A percentile compares a stretch with the other conserved stretches of the same genome.
Evolutionary conservation across 2,113 vertebrate species (phyloP).

Genomic region (Plecotus auritus): DNA sequence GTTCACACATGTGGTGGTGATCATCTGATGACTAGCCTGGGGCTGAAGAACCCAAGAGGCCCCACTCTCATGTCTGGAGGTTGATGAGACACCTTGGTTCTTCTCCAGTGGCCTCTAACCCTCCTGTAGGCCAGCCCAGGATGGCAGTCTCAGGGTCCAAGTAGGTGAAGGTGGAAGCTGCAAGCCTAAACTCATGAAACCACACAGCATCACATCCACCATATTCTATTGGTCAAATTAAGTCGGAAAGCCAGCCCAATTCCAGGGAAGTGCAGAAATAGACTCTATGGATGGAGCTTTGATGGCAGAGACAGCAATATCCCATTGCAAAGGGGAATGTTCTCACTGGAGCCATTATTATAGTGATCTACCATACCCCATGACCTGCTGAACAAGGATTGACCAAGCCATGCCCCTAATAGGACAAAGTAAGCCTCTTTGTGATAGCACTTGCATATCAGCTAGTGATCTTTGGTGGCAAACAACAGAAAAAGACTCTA

Average conservation of each 20-base stretch:
- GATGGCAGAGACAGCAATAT: not conserved
- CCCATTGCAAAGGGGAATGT: not conserved
- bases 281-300: not conserved
- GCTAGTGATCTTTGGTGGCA: not conserved
- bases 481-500: not conserved
- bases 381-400: not conserved
- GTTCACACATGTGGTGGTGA: not conserved
- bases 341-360: not conserved
- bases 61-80: not conserved
- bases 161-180: not conserved
- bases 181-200: not conserved
- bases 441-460: not conserved
- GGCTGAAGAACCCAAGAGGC: not conserved
- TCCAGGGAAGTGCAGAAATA: not conserved
- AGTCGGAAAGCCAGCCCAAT: not conserved
- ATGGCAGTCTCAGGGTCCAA: not conserved
- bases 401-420: not conserved
- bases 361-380: not conserved
- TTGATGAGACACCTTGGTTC: not conserved
- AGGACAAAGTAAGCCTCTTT: not conserved
- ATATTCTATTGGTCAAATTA: not conserved
- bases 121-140: not conserved
- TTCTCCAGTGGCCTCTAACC: not conserved
- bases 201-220: not conserved
- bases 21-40: not conserved